A percentile compares a stretch with the other conserved stretches of the same genome.
These are phyloP conservation scores for Pogonognathellus flavescens DNA, from an alignment of 1,140 invertebrate species.

Conservation along the genomic window DNA sequence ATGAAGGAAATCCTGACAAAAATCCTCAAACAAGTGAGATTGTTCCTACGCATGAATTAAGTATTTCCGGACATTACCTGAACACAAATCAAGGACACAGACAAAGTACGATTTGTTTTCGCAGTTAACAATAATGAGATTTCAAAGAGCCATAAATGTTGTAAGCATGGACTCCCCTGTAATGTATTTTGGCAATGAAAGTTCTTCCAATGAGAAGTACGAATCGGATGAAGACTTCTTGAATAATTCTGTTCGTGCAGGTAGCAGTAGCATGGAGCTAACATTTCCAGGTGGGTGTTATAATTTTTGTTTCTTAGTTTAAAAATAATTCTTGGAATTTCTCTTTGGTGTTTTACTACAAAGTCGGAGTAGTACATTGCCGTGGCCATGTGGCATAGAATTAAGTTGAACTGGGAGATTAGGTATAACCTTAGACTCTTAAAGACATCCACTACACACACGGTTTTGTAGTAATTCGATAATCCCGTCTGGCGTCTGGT, in stretches of 20 bases:
- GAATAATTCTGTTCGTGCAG: neutral
- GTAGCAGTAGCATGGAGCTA: neutral
- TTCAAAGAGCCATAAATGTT: neutral
- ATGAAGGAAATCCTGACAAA: no score
- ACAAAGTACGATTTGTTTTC: neutral
- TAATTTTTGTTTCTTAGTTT: neutral
- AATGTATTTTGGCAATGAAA: neutral
- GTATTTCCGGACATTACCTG: neutral
- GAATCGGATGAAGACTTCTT: slow-evolving; percentile 9
- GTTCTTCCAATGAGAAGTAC: neutral
- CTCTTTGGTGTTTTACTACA: neutral
- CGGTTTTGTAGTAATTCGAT: slow-evolving; percentile 28
- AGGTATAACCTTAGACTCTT: no score
- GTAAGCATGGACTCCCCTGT: neutral
- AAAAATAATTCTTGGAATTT: neutral
- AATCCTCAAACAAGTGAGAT: neutral
- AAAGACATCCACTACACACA: neutral
- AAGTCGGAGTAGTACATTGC: neutral
- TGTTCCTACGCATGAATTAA: neutral
- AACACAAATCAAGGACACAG: neutral
- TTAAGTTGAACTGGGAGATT: neutral
- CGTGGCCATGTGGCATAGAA: neutral
- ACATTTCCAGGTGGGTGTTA: slow-evolving; percentile 3
- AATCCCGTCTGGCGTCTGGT: slow-evolving; percentile 35
- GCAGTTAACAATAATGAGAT: slow-evolving; percentile 9